Conservation (phyloP, 2,888 invertebrate genomes). For the Ephialtes manifestator region DNA sequence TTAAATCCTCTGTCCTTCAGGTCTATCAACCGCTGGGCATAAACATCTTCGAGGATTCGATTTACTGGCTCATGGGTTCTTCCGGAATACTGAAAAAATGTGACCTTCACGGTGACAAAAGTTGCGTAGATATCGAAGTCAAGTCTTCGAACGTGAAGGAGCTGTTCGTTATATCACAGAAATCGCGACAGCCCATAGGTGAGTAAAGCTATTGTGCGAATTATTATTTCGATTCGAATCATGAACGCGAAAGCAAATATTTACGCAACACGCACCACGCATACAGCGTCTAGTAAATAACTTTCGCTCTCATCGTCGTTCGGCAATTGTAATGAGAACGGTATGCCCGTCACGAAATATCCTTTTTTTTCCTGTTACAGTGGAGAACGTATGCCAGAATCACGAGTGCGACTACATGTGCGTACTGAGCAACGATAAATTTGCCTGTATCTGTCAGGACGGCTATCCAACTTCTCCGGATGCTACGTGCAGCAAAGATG, state of each 20-base stretch:
- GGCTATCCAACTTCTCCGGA: constrained; percentile 81
- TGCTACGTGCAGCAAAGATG: constrained; percentile 64
- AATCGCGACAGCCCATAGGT: constrained; percentile 87
- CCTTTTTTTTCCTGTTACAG: constrained; percentile 72
- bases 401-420: constrained; percentile 89
- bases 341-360: constrained; percentile 21
- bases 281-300: not conserved
- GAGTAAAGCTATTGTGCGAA: constrained; percentile 26
- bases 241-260: constrained; percentile 20
- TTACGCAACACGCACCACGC: not conserved
- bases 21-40: constrained; percentile 89
- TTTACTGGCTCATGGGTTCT: constrained; percentile 90
- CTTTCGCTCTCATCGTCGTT: constrained; percentile 13
- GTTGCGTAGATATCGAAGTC: constrained; percentile 86
- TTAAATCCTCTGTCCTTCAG: constrained; percentile 33
- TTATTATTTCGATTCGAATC: constrained; percentile 16
- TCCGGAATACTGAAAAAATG: constrained; percentile 88
- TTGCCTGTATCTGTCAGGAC: constrained; percentile 88
- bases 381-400: constrained; percentile 87
- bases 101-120: constrained; percentile 87
- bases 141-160: constrained; percentile 86
- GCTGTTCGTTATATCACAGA: constrained; percentile 87
- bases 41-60: constrained; percentile 91
- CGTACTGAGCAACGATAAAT: constrained; percentile 86
- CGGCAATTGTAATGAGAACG: not conserved